phyloP scores from a whole-genome alignment of 1,140 invertebrate species.

The Telenomus remus region DNA sequence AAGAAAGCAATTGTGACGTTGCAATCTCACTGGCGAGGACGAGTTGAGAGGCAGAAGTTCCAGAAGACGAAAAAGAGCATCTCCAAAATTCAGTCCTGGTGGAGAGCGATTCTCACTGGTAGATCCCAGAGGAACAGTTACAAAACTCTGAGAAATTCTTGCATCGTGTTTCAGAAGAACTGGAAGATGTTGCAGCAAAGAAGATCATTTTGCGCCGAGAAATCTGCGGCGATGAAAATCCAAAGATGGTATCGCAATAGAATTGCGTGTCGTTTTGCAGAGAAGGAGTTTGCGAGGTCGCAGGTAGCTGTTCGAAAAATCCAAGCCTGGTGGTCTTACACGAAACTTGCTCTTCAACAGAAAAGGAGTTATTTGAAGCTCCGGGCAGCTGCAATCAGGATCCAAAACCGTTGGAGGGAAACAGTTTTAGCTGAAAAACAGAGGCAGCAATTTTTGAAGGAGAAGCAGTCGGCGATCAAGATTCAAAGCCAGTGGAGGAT shows the following conservation, averaged over 20 bases:
- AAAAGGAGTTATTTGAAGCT: constrained; percentile 53
- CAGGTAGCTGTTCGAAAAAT: constrained; percentile 63
- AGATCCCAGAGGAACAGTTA: constrained; percentile 22
- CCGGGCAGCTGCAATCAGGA: constrained; percentile 15
- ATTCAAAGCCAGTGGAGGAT: constrained; percentile 67
- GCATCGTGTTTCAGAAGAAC: constrained; percentile 59
- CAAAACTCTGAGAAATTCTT: constrained; percentile 28
- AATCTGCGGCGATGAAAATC: constrained; percentile 45
- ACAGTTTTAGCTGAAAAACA: constrained; percentile 50
- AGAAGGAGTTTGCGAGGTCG: constrained; percentile 46
- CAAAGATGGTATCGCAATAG: constrained; percentile 58
- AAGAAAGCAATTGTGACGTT: constrained; percentile 48
- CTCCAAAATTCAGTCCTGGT: constrained; percentile 60
- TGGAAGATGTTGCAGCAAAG: constrained; percentile 54
- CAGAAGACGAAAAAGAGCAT: not conserved
- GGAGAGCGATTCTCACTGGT: constrained; percentile 29
- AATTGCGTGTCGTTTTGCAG: constrained; percentile 17
- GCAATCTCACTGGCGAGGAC: constrained; percentile 59
- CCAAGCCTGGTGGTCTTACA: constrained; percentile 70
- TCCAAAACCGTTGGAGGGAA: constrained; percentile 63
- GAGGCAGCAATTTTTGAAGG: constrained; percentile 56
- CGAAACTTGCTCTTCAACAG: constrained; percentile 57
- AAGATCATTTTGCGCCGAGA: constrained; percentile 41
- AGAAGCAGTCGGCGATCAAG: constrained; percentile 53
- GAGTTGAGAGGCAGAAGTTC: not conserved